These are phyloP conservation scores for Cydia pomonella DNA, from an alignment of 1,140 invertebrate genomes.

Conservation along the genomic window DNA sequence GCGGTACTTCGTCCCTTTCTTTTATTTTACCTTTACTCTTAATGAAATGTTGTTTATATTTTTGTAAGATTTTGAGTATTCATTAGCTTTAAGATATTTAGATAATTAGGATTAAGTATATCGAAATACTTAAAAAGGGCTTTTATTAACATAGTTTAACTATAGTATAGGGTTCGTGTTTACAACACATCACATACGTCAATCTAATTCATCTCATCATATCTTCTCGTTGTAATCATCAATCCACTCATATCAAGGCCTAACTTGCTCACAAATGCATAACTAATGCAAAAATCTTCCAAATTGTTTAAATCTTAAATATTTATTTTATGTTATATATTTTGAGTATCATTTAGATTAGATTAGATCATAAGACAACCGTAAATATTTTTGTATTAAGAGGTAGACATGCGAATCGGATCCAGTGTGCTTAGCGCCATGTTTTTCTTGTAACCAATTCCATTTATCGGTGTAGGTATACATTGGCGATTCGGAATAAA, in stretches of 20 bases:
- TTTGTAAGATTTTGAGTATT: slow-evolving; percentile 45
- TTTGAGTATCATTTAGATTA: neutral
- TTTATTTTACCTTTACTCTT: slow-evolving; percentile 39
- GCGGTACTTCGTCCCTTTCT: slow-evolving; percentile 34
- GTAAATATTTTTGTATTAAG: neutral
- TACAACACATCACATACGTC: slow-evolving; percentile 12
- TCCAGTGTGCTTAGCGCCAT: too few relatives aligned
- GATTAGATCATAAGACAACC: neutral
- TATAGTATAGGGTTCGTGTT: slow-evolving; percentile 11
- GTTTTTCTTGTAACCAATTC: neutral
- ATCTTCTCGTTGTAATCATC: slow-evolving; percentile 21
- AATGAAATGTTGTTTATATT: slow-evolving; percentile 47
- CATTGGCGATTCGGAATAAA: neutral
- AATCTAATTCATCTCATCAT: slow-evolving; percentile 20
- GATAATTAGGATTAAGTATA: slow-evolving; percentile 21
- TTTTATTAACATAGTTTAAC: slow-evolving; percentile 15
- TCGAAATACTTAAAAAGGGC: slow-evolving; percentile 32
- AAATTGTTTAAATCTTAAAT: neutral
- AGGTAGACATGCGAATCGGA: too few relatives aligned
- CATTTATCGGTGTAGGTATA: neutral
- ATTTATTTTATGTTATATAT: neutral
- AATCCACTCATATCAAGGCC: slow-evolving; percentile 46
- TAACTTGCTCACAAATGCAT: slow-evolving; percentile 42
- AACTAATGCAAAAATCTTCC: neutral
- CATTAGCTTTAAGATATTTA: slow-evolving; percentile 37